Percentiles rank a stretch among this genome's conserved stretches.
phyloP scores from a whole-genome alignment of 2,888 invertebrate species.

The Pelosia muscerda region DNA sequence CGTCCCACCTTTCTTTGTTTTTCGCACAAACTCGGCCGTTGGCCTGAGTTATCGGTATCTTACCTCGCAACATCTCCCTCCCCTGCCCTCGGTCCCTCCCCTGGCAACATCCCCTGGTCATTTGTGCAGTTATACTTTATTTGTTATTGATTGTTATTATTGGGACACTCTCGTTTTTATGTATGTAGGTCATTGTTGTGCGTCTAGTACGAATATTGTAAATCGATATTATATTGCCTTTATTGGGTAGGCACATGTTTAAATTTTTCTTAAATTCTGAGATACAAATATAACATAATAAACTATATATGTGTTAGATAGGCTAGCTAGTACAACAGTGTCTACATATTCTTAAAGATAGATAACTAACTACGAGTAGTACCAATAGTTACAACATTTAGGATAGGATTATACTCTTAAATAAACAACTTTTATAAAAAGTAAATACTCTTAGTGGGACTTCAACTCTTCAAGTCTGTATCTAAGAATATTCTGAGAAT shows the following conservation, averaged over 20 bases:
- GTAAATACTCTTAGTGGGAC: too few relatives aligned
- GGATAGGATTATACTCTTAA: too few relatives aligned
- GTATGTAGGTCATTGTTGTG: slow-evolving; percentile 16
- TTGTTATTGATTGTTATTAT: slow-evolving; percentile 65
- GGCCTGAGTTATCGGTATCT: slow-evolving; percentile 67
- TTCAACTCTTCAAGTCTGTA: too few relatives aligned
- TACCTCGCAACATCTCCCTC: slow-evolving; percentile 49
- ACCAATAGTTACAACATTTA: too few relatives aligned
- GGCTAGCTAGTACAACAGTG: too few relatives aligned
- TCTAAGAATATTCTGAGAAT: too few relatives aligned
- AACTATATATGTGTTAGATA: too few relatives aligned
- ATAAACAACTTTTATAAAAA: too few relatives aligned
- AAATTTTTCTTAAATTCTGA: too few relatives aligned
- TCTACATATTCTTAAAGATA: too few relatives aligned
- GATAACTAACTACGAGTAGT: too few relatives aligned
- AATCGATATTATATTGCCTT: neutral
- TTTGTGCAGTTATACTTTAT: slow-evolving; percentile 64
- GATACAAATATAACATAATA: too few relatives aligned
- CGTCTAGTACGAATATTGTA: neutral
- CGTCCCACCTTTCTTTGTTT: slow-evolving; percentile 64
- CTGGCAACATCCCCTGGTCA: slow-evolving; percentile 49
- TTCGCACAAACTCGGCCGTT: slow-evolving; percentile 64
- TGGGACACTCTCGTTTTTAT: slow-evolving; percentile 20
- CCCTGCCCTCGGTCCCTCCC: slow-evolving; percentile 24
- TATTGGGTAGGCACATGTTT: neutral